Percentiles rank a stretch among this genome's conserved stretches.
Conservation (phyloP, 2,113 vertebrate genomes). For the Pachycephala philippinensis region DNA sequence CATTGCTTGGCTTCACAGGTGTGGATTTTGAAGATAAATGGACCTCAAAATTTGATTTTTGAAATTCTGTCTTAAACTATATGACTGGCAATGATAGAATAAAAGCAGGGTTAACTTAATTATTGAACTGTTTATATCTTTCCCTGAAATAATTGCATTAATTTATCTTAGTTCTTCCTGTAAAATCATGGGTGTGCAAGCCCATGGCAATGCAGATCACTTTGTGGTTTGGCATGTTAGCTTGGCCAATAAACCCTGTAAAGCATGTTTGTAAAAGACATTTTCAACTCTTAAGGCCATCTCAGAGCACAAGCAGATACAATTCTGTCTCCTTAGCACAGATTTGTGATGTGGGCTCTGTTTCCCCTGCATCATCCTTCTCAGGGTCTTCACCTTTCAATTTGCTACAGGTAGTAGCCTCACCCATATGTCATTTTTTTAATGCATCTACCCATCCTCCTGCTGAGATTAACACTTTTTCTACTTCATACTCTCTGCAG, state of each 20-base stretch:
- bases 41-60: background rate
- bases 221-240: background rate
- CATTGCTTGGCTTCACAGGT: background rate
- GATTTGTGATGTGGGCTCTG: background rate
- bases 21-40: background rate
- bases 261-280: background rate
- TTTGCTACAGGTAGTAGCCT: background rate
- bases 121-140: background rate
- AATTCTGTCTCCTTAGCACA: background rate
- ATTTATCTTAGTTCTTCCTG: background rate
- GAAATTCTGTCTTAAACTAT: background rate
- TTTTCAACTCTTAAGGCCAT: background rate
- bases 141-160: background rate
- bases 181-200: background rate
- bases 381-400: background rate
- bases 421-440: background rate
- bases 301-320: background rate
- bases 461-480: background rate
- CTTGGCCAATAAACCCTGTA: background rate
- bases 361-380: background rate
- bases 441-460: background rate
- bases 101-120: background rate
- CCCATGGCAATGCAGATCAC: accelerated
- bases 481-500: background rate
- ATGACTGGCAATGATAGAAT: background rate